Conservation (phyloP, 1,140 invertebrate genomes). For the Wasmannia auropunctata region DNA sequence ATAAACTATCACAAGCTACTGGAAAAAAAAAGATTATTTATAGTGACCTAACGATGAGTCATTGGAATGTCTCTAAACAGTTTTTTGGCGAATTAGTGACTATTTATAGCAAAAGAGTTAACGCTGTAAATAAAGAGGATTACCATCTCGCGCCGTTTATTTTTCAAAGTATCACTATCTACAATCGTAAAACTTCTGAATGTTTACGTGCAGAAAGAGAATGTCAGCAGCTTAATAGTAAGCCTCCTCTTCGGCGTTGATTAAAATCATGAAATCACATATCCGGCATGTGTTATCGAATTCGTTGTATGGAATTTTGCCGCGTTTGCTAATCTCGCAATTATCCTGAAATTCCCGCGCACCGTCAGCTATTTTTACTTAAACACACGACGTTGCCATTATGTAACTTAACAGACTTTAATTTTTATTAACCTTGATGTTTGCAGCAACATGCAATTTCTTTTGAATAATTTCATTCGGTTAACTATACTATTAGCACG, state of each 20-base stretch:
- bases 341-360: conserved; percentile 52
- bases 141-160: not conserved
- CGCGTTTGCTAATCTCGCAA: conserved; percentile 3
- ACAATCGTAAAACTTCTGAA: not conserved
- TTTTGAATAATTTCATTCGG: conserved; percentile 11
- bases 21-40: not conserved
- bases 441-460: conserved; percentile 4
- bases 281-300: conserved; percentile 18
- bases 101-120: not conserved
- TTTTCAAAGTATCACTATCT: not conserved
- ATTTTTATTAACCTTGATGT: conserved; percentile 28
- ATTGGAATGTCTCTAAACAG: not conserved
- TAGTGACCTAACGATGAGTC: not conserved
- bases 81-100: not conserved
- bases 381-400: conserved; percentile 36
- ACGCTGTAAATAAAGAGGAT: conserved; percentile 1
- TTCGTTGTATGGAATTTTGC: conserved; percentile 6
- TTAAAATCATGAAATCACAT: conserved; percentile 25
- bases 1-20: not conserved
- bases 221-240: not conserved
- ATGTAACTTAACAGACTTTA: conserved; percentile 38
- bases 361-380: conserved; percentile 25
- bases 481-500: not conserved
- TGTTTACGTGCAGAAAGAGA: not conserved
- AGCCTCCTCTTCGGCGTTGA: not conserved